Percentiles rank a stretch among this genome's conserved stretches.
Evolutionary conservation across 2,797 vertebrate genomes (phyloP).

Genomic region (Hylomyscus alleni): DNA sequence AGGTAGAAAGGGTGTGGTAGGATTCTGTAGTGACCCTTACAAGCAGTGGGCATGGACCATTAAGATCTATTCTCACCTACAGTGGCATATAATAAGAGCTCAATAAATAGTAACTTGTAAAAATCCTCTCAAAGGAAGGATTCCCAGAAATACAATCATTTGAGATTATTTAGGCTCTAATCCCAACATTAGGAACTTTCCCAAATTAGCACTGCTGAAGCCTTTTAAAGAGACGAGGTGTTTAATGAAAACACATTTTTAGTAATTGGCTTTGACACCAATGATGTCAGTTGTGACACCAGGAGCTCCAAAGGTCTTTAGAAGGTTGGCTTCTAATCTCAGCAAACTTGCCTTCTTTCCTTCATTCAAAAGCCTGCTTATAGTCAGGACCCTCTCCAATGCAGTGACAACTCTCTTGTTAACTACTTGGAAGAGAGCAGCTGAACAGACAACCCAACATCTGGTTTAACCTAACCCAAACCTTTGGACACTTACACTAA

Average conservation of each 20-base stretch:
- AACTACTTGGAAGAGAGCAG: background rate
- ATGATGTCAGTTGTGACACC: background rate
- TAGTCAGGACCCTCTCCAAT: background rate
- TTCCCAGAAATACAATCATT: constrained; percentile 36
- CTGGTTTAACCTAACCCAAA: background rate
- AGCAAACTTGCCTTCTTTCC: constrained; percentile 13
- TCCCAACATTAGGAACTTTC: background rate
- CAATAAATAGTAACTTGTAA: background rate
- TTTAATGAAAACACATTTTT: background rate
- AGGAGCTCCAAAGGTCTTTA: background rate
- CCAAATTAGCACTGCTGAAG: constrained; percentile 55
- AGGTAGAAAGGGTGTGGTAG: background rate
- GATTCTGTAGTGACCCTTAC: background rate
- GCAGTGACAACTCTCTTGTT: background rate
- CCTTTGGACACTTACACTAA: background rate
- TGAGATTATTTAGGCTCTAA: background rate
- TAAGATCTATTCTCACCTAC: background rate
- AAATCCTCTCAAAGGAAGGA: constrained; percentile 25
- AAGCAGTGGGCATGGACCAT: background rate
- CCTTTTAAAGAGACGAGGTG: constrained; percentile 1
- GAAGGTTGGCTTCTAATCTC: constrained; percentile 8
- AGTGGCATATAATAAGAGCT: background rate
- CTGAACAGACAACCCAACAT: background rate
- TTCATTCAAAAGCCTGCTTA: constrained; percentile 36
- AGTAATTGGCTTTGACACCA: constrained; percentile 35